Conservation (phyloP, 35 echinoderm and acorn worm genomes). For the Heliocidaris tuberculata region DNA sequence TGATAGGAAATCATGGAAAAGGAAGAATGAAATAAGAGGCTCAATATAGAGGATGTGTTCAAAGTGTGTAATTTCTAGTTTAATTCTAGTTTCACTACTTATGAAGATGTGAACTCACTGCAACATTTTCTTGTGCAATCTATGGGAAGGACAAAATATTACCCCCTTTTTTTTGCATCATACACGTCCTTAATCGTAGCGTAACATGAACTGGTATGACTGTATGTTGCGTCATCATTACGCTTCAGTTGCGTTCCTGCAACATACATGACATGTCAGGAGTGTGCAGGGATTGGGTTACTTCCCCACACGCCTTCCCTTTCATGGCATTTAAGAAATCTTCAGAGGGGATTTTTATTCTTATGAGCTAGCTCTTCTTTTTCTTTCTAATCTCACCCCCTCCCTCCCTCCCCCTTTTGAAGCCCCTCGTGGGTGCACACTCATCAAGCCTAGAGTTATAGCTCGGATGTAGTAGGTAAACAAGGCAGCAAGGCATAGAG, state of each 20-base stretch:
- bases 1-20: too few species aligned
- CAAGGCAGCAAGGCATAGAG: not conserved
- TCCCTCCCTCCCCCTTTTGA: not conserved
- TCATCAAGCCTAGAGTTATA: slow-evolving; percentile 8
- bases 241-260: not conserved
- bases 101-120: not conserved
- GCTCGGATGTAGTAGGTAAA: not conserved
- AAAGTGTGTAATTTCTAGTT: too few species aligned
- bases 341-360: not conserved
- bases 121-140: not conserved
- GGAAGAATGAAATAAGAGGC: too few species aligned
- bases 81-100: not conserved
- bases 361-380: not conserved
- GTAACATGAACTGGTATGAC: not conserved
- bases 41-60: too few species aligned
- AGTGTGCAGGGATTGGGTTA: not conserved
- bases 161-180: not conserved
- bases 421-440: not conserved
- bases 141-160: too few species aligned
- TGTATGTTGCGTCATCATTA: not conserved
- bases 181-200: not conserved
- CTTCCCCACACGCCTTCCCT: not conserved
- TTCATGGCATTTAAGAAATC: not conserved
- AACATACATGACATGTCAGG: not conserved
- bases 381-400: not conserved